A percentile compares a stretch with the other conserved stretches of the same genome.
phyloP scores from a whole-genome alignment of 2,797 vertebrate species.

The Cichlasoma orientale region DNA sequence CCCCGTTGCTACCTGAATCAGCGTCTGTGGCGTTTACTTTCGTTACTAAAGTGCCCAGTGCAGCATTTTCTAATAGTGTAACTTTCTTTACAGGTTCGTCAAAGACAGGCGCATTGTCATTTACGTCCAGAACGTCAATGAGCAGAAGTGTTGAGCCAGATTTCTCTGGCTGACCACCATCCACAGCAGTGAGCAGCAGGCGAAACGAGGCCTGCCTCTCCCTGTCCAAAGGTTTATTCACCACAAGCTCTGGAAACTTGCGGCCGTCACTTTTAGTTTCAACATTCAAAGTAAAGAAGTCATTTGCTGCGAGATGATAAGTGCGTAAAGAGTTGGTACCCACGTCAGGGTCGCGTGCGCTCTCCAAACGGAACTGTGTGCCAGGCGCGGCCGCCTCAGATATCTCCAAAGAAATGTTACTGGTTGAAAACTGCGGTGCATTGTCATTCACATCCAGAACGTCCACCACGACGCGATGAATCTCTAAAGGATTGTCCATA shows the following conservation, averaged over 20 bases:
- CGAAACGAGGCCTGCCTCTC: conserved; percentile 87
- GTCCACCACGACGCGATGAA: conserved; percentile 88
- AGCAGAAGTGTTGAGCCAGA: conserved; percentile 89
- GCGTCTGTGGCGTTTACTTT: conserved; percentile 90
- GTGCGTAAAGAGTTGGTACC: conserved; percentile 90
- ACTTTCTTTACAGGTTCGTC: conserved; percentile 84
- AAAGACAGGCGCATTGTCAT: conserved; percentile 93
- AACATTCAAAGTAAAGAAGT: conserved; percentile 87
- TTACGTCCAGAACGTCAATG: conserved; percentile 89
- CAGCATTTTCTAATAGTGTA: conserved; percentile 87
- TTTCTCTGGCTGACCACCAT: conserved; percentile 88
- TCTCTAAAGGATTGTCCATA: conserved; percentile 87
- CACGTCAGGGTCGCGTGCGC: conserved; percentile 94
- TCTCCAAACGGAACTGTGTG: conserved; percentile 89
- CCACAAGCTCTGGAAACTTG: conserved; percentile 91
- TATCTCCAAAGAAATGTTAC: conserved; percentile 86
- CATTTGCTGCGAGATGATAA: conserved; percentile 86
- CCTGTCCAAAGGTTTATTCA: conserved; percentile 89
- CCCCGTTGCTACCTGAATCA: conserved; percentile 90
- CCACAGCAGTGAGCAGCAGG: conserved; percentile 89
- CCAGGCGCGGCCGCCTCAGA: conserved; percentile 89
- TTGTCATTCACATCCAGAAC: conserved; percentile 96
- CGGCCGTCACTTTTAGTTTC: conserved; percentile 90
- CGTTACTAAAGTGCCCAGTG: conserved; percentile 86
- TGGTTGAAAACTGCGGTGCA: conserved; percentile 88